These are phyloP conservation scores for Chelonoidis abingdonii DNA, from an alignment of 2,113 vertebrate species.

Conservation along the genomic window DNA sequence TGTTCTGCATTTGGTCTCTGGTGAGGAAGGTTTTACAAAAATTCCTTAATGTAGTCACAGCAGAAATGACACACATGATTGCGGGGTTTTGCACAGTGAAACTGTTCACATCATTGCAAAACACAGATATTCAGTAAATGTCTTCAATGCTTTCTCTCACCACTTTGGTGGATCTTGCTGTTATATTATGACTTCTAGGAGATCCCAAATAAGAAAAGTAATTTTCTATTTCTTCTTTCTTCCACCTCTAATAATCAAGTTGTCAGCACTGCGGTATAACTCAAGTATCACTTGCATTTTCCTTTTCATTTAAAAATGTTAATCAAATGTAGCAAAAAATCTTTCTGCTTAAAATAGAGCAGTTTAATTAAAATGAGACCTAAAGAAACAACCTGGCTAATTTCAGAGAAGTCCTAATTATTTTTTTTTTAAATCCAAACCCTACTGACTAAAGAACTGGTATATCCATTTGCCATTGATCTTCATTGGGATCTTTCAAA, in stretches of 20 bases:
- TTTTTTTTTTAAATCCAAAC: too few species aligned
- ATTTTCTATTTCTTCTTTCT: not conserved
- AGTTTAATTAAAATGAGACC: too few species aligned
- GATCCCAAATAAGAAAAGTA: constrained; percentile 3
- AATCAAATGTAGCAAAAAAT: not conserved
- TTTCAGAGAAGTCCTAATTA: too few species aligned
- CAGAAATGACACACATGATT: not conserved
- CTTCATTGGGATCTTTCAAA: too few species aligned
- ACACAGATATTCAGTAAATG: not conserved
- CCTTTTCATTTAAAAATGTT: not conserved
- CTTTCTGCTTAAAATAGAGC: not conserved
- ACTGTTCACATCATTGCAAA: not conserved
- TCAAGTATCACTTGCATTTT: not conserved
- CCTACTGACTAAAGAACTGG: too few species aligned
- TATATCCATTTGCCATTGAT: too few species aligned
- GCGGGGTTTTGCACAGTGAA: not conserved
- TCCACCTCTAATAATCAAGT: not conserved
- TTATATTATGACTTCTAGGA: not conserved
- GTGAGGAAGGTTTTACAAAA: not conserved
- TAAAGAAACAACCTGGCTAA: too few species aligned
- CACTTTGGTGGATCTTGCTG: not conserved
- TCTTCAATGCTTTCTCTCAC: constrained; percentile 15
- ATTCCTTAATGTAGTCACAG: not conserved
- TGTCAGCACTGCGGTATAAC: not conserved
- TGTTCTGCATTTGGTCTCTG: not conserved